Conservation (phyloP, 2,113 vertebrate genomes). For the Pachycephala philippinensis region DNA sequence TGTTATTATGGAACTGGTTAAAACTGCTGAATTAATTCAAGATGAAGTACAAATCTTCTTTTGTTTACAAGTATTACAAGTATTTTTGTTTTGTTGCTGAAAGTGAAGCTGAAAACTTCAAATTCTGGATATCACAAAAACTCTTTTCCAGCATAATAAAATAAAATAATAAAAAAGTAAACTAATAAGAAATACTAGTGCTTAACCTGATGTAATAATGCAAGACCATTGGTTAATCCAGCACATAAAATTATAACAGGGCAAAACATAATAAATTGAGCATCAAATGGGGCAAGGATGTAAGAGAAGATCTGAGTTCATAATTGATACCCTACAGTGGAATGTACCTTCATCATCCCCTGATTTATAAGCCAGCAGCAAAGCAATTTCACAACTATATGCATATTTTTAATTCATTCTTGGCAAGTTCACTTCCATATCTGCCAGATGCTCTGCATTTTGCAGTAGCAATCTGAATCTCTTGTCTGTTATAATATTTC, state of each 20-base stretch:
- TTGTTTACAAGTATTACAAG: background rate
- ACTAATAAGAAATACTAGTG: background rate
- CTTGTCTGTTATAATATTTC: constrained; percentile 5
- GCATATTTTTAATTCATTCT: constrained; percentile 8
- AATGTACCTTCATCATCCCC: background rate
- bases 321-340: background rate
- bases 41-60: background rate
- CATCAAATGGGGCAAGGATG: background rate
- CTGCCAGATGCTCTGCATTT: constrained; percentile 10
- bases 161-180: background rate
- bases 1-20: background rate
- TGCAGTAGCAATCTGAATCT: constrained; percentile 13
- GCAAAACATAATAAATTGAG: background rate
- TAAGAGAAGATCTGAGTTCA: background rate
- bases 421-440: background rate
- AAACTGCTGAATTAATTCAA: background rate
- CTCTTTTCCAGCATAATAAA: background rate
- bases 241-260: background rate
- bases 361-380: background rate
- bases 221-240: background rate
- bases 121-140: background rate
- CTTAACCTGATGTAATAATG: background rate
- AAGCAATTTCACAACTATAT: background rate
- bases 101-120: background rate
- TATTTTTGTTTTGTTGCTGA: background rate